Base-by-base conservation (phyloP, 2,797 vertebrate genomes). In the Anas bahamensis region DNA sequence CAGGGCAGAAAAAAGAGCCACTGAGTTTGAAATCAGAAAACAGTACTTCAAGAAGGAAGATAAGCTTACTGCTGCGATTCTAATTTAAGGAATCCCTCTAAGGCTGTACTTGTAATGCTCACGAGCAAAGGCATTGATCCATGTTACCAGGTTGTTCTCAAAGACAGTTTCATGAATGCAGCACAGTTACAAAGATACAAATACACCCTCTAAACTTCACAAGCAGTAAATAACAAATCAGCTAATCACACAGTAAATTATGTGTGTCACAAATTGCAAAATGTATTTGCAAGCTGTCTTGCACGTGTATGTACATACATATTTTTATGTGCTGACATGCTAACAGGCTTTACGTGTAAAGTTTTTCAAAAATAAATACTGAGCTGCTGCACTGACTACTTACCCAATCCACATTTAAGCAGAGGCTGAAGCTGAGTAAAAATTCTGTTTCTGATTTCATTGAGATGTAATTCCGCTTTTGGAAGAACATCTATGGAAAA, bases 321-420 rank as follows among this genome's bases (percentile, higher is more conserved):
- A 61, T 60, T 82, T 81, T 41, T 68, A 79, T 5, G 17, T 31
- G 44, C 17, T 35, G 42, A 89, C 60, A 82, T 19, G 26, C 21
- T 35, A 64, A 19, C 76, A 68, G 14, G 46, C 61, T 89, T 82
- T 31, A 59, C 7, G 33, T 6, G 17, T 10, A 41, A 28, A 22
- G 55, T 76, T 87, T 91, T 33, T 39, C 37, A 44, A 29, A 83
- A 70, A 88, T n/a, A 83, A 93, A 74, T 39, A 68, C 29, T 46
- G 63, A 92, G 72, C 50, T 56, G 10, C 13, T 63, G 33, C 31
- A 35, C 9, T 53, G 86, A 78, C 77, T 93, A 97, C 98, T 98
- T 98, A 99, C 99, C 99, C 50, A 99, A 97, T 86, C 98, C 96
- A 96, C 98, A 98, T 8, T 91, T 98, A 83, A 99, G 97, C 64